Evolutionary conservation across 2,888 invertebrate genomes (phyloP).

Genomic region (Nymphalis polychloros): DNA sequence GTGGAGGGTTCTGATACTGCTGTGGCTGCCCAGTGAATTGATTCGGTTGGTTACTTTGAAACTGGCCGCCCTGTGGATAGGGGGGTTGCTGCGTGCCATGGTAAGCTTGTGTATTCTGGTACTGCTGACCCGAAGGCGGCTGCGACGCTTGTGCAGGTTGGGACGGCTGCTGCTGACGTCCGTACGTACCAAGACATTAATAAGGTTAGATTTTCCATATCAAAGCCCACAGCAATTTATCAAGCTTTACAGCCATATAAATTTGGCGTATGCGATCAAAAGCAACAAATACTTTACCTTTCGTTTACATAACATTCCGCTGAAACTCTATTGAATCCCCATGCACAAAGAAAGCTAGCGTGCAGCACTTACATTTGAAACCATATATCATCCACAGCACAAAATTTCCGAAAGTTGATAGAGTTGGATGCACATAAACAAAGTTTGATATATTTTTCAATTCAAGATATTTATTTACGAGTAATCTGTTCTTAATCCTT

Average conservation of each 20-base stretch:
- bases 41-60: conserved; percentile 73
- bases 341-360: conserved; percentile 82
- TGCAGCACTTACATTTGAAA: conserved; percentile 77
- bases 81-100: conserved; percentile 82
- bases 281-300: conserved; percentile 78
- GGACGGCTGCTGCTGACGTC: conserved; percentile 82
- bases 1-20: conserved; percentile 74
- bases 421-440: conserved; percentile 49
- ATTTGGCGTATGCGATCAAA: conserved; percentile 69
- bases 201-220: conserved; percentile 82
- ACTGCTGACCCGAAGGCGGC: conserved; percentile 77
- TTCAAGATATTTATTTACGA: conserved; percentile 12
- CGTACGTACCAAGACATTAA: conserved; percentile 83
- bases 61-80: conserved; percentile 77
- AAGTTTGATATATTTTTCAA: conserved; percentile 32
- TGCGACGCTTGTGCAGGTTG: conserved; percentile 80
- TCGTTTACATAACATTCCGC: conserved; percentile 72
- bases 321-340: conserved; percentile 77
- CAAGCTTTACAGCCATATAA: conserved; percentile 75
- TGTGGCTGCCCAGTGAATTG: conserved; percentile 68
- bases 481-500: conserved; percentile 25
- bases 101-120: conserved; percentile 79
- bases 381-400: conserved; percentile 65
- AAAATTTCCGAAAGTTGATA: conserved; percentile 25
- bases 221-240: conserved; percentile 76